phyloP scores from a whole-genome alignment of 2,113 vertebrate species.

The Istiophorus platypterus region DNA sequence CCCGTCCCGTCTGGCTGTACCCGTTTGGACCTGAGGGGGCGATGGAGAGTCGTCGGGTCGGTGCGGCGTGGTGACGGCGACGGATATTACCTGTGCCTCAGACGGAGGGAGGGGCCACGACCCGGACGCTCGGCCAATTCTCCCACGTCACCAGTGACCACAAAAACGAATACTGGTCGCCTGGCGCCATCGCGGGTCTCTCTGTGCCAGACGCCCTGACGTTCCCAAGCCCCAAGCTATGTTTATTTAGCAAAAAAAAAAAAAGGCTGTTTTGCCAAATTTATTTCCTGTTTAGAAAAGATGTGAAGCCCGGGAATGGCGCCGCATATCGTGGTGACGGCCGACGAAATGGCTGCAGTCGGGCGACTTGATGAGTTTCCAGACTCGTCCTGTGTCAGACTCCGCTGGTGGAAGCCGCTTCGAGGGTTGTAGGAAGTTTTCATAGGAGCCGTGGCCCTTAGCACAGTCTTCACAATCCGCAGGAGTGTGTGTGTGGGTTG shows the following conservation, averaged over 20 bases:
- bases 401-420: background rate
- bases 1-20: too few species aligned
- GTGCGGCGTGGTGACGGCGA: too few species aligned
- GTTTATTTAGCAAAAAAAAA: too few species aligned
- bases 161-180: too few species aligned
- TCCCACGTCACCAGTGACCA: too few species aligned
- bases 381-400: background rate
- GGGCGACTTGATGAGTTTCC: background rate
- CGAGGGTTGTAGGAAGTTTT: background rate
- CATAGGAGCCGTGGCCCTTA: background rate
- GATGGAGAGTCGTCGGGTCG: too few species aligned
- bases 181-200: background rate
- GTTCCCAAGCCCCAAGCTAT: background rate
- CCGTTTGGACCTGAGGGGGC: too few species aligned
- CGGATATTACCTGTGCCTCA: too few species aligned
- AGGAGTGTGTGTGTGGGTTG: too few species aligned
- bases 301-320: slow-evolving; percentile 14
- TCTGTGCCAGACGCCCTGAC: background rate
- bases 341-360: background rate
- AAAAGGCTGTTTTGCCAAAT: background rate
- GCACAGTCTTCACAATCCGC: background rate
- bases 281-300: background rate
- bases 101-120: too few species aligned
- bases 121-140: too few species aligned
- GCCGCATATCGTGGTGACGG: background rate